Percentiles rank a stretch among this genome's conserved stretches.
Evolutionary conservation across 2,113 vertebrate genomes (phyloP).

Genomic region (Promerops cafer): DNA sequence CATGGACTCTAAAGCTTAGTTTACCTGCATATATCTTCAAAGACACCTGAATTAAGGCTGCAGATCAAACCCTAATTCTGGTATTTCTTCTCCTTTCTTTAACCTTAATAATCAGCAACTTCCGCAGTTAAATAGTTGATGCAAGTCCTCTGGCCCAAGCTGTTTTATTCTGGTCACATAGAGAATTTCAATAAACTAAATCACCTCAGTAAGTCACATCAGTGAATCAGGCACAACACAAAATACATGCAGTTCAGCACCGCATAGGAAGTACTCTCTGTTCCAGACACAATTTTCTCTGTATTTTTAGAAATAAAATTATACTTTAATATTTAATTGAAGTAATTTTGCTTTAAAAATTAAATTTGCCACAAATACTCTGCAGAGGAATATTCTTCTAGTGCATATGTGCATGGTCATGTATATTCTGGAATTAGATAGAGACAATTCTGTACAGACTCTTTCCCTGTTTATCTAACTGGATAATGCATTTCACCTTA

Average conservation of each 20-base stretch:
- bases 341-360: background rate
- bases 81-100: background rate
- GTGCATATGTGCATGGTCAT: background rate
- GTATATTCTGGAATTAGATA: background rate
- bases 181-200: background rate
- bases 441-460: background rate
- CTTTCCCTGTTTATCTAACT: background rate
- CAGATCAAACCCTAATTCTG: background rate
- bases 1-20: background rate
- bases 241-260: background rate
- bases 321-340: background rate
- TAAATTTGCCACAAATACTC: background rate
- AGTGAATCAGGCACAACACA: background rate
- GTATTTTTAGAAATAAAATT: background rate
- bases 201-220: background rate
- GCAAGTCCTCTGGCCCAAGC: background rate
- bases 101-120: background rate
- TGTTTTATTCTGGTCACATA: background rate
- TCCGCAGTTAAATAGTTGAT: background rate
- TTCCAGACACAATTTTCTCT: background rate
- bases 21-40: background rate
- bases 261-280: background rate
- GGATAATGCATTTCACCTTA: background rate
- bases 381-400: background rate
- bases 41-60: background rate